These are phyloP conservation scores for Trochalopteron elliotii DNA, from an alignment of 2,113 vertebrate genomes.

Conservation along the genomic window DNA sequence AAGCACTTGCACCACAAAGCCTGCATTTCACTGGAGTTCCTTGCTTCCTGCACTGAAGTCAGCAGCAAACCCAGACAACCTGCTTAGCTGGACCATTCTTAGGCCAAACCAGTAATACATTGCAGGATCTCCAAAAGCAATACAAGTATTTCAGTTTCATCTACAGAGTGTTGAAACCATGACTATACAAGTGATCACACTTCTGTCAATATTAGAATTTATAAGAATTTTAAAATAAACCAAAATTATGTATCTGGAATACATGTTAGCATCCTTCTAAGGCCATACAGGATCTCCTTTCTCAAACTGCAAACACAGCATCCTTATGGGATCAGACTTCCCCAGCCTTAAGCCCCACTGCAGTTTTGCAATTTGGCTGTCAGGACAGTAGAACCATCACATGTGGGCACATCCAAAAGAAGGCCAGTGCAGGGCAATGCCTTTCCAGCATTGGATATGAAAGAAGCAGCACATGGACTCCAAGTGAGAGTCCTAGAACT, in stretches of 20 bases:
- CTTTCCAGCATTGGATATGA: accelerated
- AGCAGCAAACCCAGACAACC: not conserved
- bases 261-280: not conserved
- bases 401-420: not conserved
- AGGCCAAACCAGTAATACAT: not conserved
- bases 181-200: not conserved
- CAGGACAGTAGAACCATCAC: not conserved
- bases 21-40: not conserved
- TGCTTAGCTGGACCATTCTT: not conserved
- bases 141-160: not conserved
- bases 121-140: not conserved
- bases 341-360: not conserved
- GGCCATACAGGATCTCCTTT: not conserved
- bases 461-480: not conserved
- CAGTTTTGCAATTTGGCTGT: not conserved
- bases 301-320: not conserved
- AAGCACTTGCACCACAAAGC: not conserved
- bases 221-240: not conserved
- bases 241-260: not conserved
- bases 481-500: not conserved
- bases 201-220: not conserved
- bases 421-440: not conserved
- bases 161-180: not conserved
- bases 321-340: not conserved
- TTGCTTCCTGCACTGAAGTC: not conserved